phyloP scores from a whole-genome alignment of 2,888 invertebrate genomes.

The Chymomyza amoena region DNA sequence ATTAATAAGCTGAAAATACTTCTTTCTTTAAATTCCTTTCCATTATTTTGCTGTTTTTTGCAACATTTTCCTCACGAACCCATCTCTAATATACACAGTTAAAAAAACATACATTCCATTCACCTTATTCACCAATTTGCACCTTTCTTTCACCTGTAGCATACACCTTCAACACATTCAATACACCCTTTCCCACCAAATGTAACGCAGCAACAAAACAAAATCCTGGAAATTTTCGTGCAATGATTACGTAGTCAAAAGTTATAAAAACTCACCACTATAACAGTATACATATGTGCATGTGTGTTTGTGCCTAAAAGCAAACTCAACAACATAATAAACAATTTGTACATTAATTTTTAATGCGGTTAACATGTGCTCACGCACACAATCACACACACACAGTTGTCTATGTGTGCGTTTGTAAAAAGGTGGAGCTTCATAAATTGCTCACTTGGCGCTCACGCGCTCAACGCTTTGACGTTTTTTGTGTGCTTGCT shows the following conservation, averaged over 20 bases:
- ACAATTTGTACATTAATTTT: conserved; percentile 72
- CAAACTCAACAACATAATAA: conserved; percentile 64
- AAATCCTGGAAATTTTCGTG: conserved; percentile 39
- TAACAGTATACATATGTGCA: neutral
- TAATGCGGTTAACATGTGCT: conserved; percentile 72
- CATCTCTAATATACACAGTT: no score
- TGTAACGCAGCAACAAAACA: neutral
- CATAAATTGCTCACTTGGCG: conserved; percentile 64
- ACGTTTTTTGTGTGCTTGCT: conserved; percentile 12
- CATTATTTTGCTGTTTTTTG: no score
- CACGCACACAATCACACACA: conserved; percentile 24
- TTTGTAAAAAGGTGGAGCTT: conserved; percentile 69
- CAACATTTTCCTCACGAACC: no score
- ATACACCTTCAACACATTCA: no score
- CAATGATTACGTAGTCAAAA: conserved; percentile 52
- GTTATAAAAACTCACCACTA: conserved; percentile 33
- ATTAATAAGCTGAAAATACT: no score
- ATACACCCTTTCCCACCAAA: neutral
- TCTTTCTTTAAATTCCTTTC: no score
- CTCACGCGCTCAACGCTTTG: conserved; percentile 6
- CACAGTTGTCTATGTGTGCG: conserved; percentile 36
- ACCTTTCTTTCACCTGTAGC: no score
- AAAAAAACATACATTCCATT: no score
- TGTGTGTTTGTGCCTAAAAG: conserved; percentile 23
- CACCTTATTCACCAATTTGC: no score